Base-by-base conservation (phyloP, 2,888 invertebrate genomes). In the Zaprionus bogoriensis region DNA sequence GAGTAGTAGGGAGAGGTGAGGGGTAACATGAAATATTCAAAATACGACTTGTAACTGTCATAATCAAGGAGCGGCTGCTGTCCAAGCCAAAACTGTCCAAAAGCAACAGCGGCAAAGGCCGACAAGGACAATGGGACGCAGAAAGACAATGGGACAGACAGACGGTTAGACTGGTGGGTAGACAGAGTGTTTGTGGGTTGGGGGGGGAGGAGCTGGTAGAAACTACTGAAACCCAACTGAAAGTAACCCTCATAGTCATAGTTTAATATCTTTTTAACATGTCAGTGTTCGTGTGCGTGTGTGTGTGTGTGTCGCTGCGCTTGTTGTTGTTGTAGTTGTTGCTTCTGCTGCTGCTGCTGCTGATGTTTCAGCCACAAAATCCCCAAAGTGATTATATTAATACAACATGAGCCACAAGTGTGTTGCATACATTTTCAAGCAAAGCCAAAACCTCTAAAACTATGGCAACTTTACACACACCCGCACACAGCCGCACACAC, bases 371-470 rank as follows among this genome's bases (percentile, higher is more conserved):
- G 68, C 67, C 73, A 73, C 78, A 74, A 87, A 77, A 77, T 82
- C 80, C 87, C 85, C 70, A 85, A 85, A 83, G 83, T 87, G 83
- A 87, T 85, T 87, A 85, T 83, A 85, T 85, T 77, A 87, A 85
- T 85, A 82, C 78, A 82, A 84, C 80, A 82, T 77, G 78, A 83
- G 82, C 80, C 80, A 82, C 77, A 83, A 83, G 81, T 81, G 85
- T 84, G 81, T 58, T 81, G 72, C 84, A 74, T 60, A 75, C 62
- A 67, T 67, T 41, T 41, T 63, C 48, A 65, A 67, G 64, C 72
- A 63, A 60, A 71, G 63, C 71, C 27, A 38, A 57, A 68, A 68
- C 71, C 71, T 67, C 73, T 60, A 64, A 72, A 72, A 68, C 67
- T 67, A 61, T 65, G 60, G 41, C 59, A 74, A 74, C 45, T 66